Base-by-base conservation (phyloP, 2,113 vertebrate genomes). In the Urocynchramus pylzowi region DNA sequence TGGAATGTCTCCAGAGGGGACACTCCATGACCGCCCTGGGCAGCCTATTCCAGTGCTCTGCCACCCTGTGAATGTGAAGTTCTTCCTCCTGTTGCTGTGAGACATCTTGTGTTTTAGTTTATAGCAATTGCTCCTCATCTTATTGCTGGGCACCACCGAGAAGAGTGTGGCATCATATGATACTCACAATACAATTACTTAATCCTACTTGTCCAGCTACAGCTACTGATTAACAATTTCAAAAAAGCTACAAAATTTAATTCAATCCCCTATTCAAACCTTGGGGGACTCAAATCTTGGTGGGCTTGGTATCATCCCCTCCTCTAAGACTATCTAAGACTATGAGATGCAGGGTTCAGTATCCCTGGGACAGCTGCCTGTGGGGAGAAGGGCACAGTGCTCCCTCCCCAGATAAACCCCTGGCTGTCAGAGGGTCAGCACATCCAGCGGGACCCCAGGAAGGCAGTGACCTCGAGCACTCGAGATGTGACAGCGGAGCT, bases 401-500 rank as follows among this genome's bases (percentile, higher is more conserved):
- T 47, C 22, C n/a, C 9, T 47, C 22, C 47, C 49, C 27, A 24
- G 4, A 26, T 53, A 35, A 53, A 33, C 2, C 14, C 10, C 21
- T 7, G 19, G 2, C 11, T 53, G 12, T 16, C 2, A 0, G 27
- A 53, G 15, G 9, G 12, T 23, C 63, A 39, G 53, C 54, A 28
- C 27, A 39, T 31, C 27, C 19, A 27, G 18, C 27, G 39, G 39
- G 45, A 60, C 27, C 12, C 49, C 24, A 28, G 7, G 8, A 47
- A 19, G 47, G 19, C 42, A 5, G 39, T 3, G 11, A 54, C 47
- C 18, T 47, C 0, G 0, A 73, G 65, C 5, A 16, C 20, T 8
- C 1, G 0, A 24, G 42, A 16, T 21, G 15, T 15, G 63, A 9
- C 13, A 3, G 16, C 1, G 0, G 44, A 27, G 39, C 57, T 44